phyloP scores from a whole-genome alignment of 1,140 invertebrate species.

The Stegodyphus mimosarum region DNA sequence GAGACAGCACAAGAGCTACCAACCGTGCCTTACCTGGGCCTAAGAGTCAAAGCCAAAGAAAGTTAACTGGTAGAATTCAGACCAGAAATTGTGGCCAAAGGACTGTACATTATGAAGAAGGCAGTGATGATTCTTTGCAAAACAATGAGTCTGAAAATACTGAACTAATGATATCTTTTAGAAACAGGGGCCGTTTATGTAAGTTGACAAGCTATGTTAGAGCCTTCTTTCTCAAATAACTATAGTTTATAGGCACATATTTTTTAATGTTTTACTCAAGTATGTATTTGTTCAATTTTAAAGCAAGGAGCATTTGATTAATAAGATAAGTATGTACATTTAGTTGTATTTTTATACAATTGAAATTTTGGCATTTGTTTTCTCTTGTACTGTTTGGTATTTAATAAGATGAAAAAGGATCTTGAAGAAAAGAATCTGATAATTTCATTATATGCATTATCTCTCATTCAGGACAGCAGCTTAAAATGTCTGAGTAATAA shows the following conservation, averaged over 20 bases:
- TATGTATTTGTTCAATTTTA: neutral
- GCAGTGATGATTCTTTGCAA: conserved; percentile 62
- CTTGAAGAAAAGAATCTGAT: neutral
- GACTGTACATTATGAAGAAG: conserved; percentile 67
- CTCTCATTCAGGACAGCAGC: too few species aligned
- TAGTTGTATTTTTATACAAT: neutral
- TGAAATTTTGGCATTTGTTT: neutral
- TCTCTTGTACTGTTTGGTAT: neutral
- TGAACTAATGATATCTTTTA: conserved; percentile 74
- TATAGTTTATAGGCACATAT: neutral
- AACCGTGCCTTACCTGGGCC: conserved; percentile 16
- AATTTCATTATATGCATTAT: too few species aligned
- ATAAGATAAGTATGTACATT: neutral
- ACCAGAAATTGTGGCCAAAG: conserved; percentile 67
- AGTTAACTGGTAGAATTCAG: conserved; percentile 31
- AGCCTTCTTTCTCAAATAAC: conserved; percentile 74
- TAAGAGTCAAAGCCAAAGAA: neutral
- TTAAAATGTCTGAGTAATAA: too few species aligned
- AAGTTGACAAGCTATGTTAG: conserved; percentile 82
- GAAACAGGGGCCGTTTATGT: conserved; percentile 84
- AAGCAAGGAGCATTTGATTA: neutral
- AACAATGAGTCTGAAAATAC: conserved; percentile 68
- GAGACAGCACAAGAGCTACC: conserved; percentile 64
- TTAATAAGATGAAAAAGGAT: neutral
- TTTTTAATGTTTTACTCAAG: neutral